Base-by-base conservation (phyloP, 2,113 vertebrate genomes). In the Motacilla tschutschensis region DNA sequence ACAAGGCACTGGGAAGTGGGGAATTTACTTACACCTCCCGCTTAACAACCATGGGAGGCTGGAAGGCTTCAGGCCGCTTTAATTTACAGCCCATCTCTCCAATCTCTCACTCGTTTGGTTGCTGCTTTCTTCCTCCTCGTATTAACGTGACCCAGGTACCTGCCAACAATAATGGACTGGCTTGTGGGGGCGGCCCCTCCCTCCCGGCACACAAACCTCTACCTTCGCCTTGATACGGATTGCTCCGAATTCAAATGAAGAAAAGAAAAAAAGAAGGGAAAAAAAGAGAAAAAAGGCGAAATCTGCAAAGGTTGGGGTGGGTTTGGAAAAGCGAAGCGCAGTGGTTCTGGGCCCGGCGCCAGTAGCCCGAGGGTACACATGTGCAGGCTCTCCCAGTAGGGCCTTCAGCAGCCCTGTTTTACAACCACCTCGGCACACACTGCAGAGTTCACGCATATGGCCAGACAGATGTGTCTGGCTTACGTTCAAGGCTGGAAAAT, bases 381-480 rank as follows among this genome's bases (percentile, higher is more conserved):
- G 97, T 97, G 97, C 93, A 95, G 81, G 93, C 96, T 96, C 96
- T 97, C 97, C 97, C 97, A 97, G 97, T 97, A 98, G 97, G 96
- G 97, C 97, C 97, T 98, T 98, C 97, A 97, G 97, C 96, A 97
- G 97, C 96, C 97, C 97, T 97, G 97, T 98, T 98, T 97, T 98
- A 98, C 97, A 97, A 97, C 97, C 96, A 96, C 97, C 96, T 97
- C 97, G 96, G 97, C 97, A 97, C 97, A 97, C 97, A 97, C 97
- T 96, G 96, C 95, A 96, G 97, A 97, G 97, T 98, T 98, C 97
- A 97, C 98, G 98, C 99, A 99, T 99, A 98, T 99, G 99, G 98
- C 97, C 97, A 99, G 98, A 98, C 98, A 99, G 98, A 99, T 99
- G 98, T 97, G 98, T 98, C 98, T 99, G 99, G 98, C 98, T 97